Evolutionary conservation across 2,797 vertebrate genomes (phyloP).

Genomic region (Danio jaintianensis): DNA sequence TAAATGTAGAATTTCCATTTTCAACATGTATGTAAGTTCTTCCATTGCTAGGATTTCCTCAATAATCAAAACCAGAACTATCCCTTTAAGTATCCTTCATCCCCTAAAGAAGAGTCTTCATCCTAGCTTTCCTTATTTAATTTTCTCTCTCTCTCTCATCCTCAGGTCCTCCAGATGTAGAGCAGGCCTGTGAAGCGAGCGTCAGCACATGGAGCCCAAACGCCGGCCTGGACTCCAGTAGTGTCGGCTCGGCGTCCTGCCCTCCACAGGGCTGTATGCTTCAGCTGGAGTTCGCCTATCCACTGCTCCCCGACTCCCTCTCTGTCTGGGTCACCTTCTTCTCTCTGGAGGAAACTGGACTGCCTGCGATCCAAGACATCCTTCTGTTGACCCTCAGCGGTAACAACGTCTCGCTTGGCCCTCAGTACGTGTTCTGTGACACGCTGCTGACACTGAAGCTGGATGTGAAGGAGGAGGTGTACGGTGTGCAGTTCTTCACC

Average conservation of each 20-base stretch:
- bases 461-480: constrained; percentile 85
- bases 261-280: constrained; percentile 95
- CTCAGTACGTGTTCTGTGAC: constrained; percentile 94
- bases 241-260: constrained; percentile 86
- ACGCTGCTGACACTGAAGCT: constrained; percentile 91
- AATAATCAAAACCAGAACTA: too few relatives aligned
- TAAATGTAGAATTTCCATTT: too few relatives aligned
- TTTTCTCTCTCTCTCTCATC: neutral
- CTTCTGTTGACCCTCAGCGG: constrained; percentile 87
- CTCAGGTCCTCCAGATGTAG: constrained; percentile 93
- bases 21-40: too few relatives aligned
- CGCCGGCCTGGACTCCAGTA: constrained; percentile 81
- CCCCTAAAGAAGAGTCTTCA: neutral
- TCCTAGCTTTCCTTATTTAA: too few relatives aligned
- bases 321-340: constrained; percentile 97
- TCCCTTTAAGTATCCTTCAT: too few relatives aligned
- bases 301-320: constrained; percentile 91
- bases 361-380: constrained; percentile 91
- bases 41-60: too few relatives aligned
- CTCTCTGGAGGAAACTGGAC: constrained; percentile 87
- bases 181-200: constrained; percentile 95
- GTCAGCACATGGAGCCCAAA: constrained; percentile 97
- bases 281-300: constrained; percentile 89
- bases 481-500: constrained; percentile 94
- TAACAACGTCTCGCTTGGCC: constrained; percentile 90